Conservation (phyloP, 1,140 invertebrate genomes). For the Ephestia elutella region DNA sequence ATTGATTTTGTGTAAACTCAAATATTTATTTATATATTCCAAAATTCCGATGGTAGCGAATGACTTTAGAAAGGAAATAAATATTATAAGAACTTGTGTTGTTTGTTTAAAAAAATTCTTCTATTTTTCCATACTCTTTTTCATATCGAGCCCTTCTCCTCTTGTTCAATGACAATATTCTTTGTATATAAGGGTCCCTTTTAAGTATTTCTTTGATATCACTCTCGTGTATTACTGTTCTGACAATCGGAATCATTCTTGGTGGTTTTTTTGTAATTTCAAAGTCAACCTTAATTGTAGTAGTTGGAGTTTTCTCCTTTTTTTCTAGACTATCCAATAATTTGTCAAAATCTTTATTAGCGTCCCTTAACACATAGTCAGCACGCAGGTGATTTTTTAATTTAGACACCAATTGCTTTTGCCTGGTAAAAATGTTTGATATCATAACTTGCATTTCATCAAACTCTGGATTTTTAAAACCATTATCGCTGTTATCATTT, state of each 20-base stretch:
- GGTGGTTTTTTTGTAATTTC: constrained; percentile 1
- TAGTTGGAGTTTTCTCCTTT: constrained; percentile 8
- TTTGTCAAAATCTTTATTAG: constrained; percentile 25
- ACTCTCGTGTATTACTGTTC: constrained; percentile 35
- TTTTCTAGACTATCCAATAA: constrained; percentile 23
- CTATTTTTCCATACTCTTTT: background rate
- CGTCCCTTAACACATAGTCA: background rate
- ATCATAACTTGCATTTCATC: background rate
- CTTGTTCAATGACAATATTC: constrained; percentile 37
- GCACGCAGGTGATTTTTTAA: constrained; percentile 17
- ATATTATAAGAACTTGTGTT: too few relatives aligned
- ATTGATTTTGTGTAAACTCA: too few relatives aligned
- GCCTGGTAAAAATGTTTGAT: constrained; percentile 20
- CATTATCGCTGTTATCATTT: background rate
- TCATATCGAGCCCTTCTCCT: constrained; percentile 3
- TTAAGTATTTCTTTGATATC: constrained; percentile 30
- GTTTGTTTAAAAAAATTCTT: too few relatives aligned
- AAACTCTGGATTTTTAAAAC: too few relatives aligned
- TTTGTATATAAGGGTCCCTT: constrained; percentile 36
- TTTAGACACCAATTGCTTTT: constrained; percentile 17
- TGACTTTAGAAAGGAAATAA: too few relatives aligned
- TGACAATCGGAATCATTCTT: constrained; percentile 14
- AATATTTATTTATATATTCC: too few relatives aligned
- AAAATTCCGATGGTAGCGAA: too few relatives aligned
- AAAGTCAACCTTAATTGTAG: background rate